Conservation (phyloP, 2,113 vertebrate species). For the Podilymbus podiceps region DNA sequence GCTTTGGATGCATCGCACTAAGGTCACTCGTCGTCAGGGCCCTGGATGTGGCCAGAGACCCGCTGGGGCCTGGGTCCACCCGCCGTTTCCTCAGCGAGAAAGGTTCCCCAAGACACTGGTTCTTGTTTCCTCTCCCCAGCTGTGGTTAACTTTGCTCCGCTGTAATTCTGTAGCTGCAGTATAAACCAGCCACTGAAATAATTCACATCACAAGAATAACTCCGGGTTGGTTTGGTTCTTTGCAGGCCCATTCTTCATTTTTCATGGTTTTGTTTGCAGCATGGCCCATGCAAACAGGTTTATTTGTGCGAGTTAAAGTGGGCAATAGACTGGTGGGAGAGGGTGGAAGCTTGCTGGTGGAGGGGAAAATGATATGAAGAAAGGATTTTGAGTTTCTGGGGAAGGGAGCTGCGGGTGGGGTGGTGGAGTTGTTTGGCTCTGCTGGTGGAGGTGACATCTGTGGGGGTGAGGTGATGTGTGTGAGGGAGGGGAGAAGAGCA, state of each 20-base stretch:
- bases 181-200: not conserved
- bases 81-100: not conserved
- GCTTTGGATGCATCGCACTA: not conserved
- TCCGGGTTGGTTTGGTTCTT: not conserved
- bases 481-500: not conserved
- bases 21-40: not conserved
- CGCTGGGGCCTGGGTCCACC: fast-evolving
- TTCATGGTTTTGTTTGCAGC: not conserved
- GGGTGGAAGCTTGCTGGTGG: not conserved
- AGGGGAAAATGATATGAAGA: not conserved
- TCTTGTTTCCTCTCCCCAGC: not conserved
- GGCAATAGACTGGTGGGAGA: not conserved
- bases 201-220: not conserved
- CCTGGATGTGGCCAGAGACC: not conserved
- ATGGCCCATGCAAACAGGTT: not conserved
- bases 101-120: not conserved
- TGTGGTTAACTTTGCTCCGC: not conserved
- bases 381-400: not conserved
- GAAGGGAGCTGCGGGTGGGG: not conserved
- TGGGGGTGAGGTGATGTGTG: not conserved
- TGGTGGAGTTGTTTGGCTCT: not conserved
- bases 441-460: not conserved
- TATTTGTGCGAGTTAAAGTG: not conserved
- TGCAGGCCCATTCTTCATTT: not conserved
- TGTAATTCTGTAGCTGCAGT: not conserved